Evolutionary conservation across 30 jellyfish, hydroid and myxozoan species (phyloP).

Genomic region (Pelagia noctiluca): DNA sequence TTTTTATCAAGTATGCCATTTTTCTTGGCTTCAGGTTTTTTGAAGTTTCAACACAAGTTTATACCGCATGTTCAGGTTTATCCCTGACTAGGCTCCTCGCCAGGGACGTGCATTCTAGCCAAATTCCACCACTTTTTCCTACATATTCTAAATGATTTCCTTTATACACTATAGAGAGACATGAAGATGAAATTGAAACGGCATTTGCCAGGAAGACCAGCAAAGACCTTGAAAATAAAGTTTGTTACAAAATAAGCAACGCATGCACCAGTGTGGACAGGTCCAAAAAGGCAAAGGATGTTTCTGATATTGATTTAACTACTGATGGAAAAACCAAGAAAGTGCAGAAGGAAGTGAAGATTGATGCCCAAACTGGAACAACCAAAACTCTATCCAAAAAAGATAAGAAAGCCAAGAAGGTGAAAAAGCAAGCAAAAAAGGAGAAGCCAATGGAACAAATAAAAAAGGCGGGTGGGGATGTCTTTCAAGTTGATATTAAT

Average conservation of each 20-base stretch:
- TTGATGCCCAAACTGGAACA: slow-evolving; percentile 71
- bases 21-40: neutral
- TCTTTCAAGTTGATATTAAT: slow-evolving; percentile 63
- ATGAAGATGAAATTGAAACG: slow-evolving; percentile 88
- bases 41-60: neutral
- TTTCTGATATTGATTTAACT: slow-evolving; percentile 76
- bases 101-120: neutral
- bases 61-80: neutral
- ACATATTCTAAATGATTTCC: neutral
- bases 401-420: slow-evolving; percentile 23
- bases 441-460: slow-evolving; percentile 12
- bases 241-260: slow-evolving; percentile 66
- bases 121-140: too few relatives aligned
- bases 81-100: neutral
- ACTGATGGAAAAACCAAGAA: slow-evolving; percentile 64
- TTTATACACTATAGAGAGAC: slow-evolving; percentile 71
- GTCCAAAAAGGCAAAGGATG: slow-evolving; percentile 60
- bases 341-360: slow-evolving; percentile 21
- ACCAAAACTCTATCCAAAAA: slow-evolving; percentile 79
- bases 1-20: too few relatives aligned
- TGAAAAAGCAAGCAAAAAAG: slow-evolving; percentile 25
- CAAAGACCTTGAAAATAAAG: slow-evolving; percentile 44
- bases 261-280: slow-evolving; percentile 85
- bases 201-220: slow-evolving; percentile 54
- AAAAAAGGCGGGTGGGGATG: slow-evolving; percentile 49